A percentile compares a stretch with the other conserved stretches of the same genome.
These are phyloP conservation scores for Lepetodrilus schrolli DNA, from an alignment of 2,888 invertebrate species.

Conservation along the genomic window DNA sequence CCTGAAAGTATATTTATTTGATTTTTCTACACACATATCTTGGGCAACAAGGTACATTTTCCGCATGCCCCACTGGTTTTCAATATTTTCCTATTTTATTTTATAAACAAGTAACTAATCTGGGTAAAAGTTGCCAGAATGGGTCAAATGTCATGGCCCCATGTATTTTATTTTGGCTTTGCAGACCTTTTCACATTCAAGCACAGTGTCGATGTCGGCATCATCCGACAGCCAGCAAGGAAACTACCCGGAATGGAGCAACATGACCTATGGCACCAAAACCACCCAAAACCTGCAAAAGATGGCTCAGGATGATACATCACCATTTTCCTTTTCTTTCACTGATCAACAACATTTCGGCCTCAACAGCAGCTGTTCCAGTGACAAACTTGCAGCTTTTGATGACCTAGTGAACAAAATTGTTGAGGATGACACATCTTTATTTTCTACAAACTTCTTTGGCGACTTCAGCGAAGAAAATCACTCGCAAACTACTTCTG, in stretches of 20 bases:
- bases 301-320: background rate
- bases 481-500: conserved; percentile 42
- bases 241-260: conserved; percentile 21
- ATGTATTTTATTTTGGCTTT: no score
- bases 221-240: background rate
- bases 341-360: conserved; percentile 34
- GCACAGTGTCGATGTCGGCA: background rate
- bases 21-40: no score
- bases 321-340: background rate
- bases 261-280: conserved; percentile 30
- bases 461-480: conserved; percentile 35
- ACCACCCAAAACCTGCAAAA: background rate
- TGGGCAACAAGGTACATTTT: no score
- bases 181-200: conserved; percentile 1
- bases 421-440: conserved; percentile 63
- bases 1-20: no score
- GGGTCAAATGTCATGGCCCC: no score
- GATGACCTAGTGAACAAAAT: conserved; percentile 72
- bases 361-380: conserved; percentile 52
- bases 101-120: no score
- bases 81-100: no score
- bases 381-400: conserved; percentile 63
- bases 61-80: no score
- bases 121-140: no score
- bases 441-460: conserved; percentile 48